A percentile compares a stretch with the other conserved stretches of the same genome.
Evolutionary conservation across 2,113 vertebrate genomes (phyloP).

Genomic region (human (Homo sapiens)): GRCh38 chr2:226761501-226762000

Average conservation of each 20-base stretch:
- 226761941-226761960: background rate
- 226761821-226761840: background rate
- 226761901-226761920: background rate
- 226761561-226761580: background rate
- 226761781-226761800: background rate
- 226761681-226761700: background rate
- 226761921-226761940: conserved; percentile 7
- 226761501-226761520: background rate
- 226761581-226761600: background rate
- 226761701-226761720: background rate
- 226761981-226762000: background rate
- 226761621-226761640: background rate
- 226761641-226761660: background rate
- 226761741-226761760: background rate
- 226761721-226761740: background rate
- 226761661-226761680: background rate
- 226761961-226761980: background rate
- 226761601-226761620: background rate
- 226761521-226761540: background rate
- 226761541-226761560: background rate
- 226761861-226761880: background rate
- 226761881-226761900: background rate
- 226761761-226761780: background rate
- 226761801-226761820: background rate
- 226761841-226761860: background rate